These are phyloP conservation scores for Dasypogon diadema DNA, from an alignment of 2,888 invertebrate species.

Conservation along the genomic window DNA sequence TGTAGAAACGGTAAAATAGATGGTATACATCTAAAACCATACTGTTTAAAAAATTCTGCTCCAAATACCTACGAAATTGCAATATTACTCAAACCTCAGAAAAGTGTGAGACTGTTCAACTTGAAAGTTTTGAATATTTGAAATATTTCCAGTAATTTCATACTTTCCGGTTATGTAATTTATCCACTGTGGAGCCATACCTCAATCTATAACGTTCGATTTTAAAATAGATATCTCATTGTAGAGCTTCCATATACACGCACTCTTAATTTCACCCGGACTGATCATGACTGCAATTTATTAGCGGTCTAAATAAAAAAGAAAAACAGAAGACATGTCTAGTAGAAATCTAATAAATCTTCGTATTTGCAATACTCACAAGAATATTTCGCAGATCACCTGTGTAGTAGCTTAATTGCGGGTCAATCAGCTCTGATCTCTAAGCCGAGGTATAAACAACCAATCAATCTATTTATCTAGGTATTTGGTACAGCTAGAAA, in stretches of 20 bases:
- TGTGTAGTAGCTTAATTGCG: background rate
- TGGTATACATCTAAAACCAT: too few species aligned
- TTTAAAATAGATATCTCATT: background rate
- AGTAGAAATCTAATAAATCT: background rate
- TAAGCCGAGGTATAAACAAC: background rate
- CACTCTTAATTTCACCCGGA: background rate
- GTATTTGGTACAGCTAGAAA: background rate
- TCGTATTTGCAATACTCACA: background rate
- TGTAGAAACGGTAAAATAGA: too few species aligned
- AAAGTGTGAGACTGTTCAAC: too few species aligned
- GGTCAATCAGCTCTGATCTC: background rate
- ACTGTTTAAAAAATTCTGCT: too few species aligned
- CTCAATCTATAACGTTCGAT: background rate
- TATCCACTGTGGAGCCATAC: background rate
- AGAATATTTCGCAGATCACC: background rate
- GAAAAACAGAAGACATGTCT: background rate
- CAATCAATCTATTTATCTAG: slow-evolving; percentile 4
- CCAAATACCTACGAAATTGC: too few species aligned
- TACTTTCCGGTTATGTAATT: background rate
- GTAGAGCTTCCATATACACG: background rate
- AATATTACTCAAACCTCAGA: too few species aligned
- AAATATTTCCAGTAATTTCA: background rate
- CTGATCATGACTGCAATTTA: background rate
- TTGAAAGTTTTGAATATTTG: too few species aligned
- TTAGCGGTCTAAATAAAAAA: background rate